A percentile compares a stretch with the other conserved stretches of the same genome.
Conservation (phyloP, 2,113 vertebrate species). For the Daphoenositta chrysoptera region DNA sequence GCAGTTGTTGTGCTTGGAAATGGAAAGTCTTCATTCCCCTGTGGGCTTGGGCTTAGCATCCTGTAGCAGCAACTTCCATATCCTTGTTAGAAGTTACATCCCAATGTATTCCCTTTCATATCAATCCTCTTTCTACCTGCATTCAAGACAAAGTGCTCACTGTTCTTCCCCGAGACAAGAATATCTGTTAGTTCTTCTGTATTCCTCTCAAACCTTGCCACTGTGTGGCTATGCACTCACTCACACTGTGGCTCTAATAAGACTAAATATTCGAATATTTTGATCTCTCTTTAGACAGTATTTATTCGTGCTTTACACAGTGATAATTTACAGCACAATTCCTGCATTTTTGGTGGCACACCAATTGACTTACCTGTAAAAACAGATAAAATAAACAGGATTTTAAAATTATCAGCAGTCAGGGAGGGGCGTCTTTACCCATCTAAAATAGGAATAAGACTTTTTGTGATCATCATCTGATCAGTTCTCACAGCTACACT, state of each 20-base stretch:
- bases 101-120: neutral
- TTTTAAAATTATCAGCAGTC: neutral
- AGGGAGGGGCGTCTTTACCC: neutral
- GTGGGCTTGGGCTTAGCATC: neutral
- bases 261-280: neutral
- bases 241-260: neutral
- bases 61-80: neutral
- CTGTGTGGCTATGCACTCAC: neutral
- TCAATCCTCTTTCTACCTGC: neutral
- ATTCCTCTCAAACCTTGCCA: neutral
- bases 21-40: neutral
- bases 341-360: neutral
- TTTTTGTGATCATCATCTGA: neutral
- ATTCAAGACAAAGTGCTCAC: neutral
- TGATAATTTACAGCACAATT: neutral
- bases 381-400: neutral
- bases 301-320: neutral
- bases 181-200: neutral
- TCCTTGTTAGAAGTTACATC: rapidly evolving
- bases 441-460: neutral
- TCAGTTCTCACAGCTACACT: neutral
- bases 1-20: neutral
- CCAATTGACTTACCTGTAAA: neutral
- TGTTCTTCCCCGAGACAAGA: neutral
- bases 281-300: neutral